Evolutionary conservation across 2,888 invertebrate species (phyloP).

Genomic region (Julus scanicus): DNA sequence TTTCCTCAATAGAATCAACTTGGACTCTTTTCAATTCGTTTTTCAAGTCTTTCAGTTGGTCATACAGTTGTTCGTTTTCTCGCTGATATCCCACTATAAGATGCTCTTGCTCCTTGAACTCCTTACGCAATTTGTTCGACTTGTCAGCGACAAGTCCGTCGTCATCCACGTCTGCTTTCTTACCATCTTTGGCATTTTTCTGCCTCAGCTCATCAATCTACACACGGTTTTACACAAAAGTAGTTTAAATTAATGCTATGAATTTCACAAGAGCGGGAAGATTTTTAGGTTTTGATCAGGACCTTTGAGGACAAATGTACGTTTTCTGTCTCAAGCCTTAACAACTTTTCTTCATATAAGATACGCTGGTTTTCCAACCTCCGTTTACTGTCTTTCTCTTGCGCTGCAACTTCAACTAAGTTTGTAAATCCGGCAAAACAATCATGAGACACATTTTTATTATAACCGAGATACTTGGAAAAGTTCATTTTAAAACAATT

Average conservation of each 20-base stretch:
- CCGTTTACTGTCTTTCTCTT: conserved; percentile 34
- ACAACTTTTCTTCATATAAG: conserved; percentile 44
- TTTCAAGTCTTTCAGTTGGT: conserved; percentile 50
- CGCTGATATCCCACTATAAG: conserved; percentile 51
- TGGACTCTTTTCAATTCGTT: conserved; percentile 14
- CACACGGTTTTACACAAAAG: background rate
- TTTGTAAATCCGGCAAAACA: background rate
- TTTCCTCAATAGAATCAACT: background rate
- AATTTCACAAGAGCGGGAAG: too few species aligned
- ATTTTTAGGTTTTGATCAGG: background rate
- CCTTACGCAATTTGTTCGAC: conserved; percentile 36
- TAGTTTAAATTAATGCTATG: background rate
- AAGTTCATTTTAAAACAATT: too few species aligned
- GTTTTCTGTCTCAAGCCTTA: conserved; percentile 44
- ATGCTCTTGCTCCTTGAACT: conserved; percentile 48
- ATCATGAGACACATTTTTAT: too few species aligned
- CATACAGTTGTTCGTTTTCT: conserved; percentile 53
- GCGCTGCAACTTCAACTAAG: conserved; percentile 32
- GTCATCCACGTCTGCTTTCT: background rate
- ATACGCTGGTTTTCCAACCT: conserved; percentile 32
- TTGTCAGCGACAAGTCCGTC: background rate
- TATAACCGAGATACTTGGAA: too few species aligned
- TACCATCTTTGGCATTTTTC: conserved; percentile 8
- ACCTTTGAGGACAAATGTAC: conserved; percentile 4
- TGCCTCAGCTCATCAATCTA: background rate